Evolutionary conservation across 2,113 vertebrate genomes (phyloP).

Genomic region (Tupaia chinensis): DNA sequence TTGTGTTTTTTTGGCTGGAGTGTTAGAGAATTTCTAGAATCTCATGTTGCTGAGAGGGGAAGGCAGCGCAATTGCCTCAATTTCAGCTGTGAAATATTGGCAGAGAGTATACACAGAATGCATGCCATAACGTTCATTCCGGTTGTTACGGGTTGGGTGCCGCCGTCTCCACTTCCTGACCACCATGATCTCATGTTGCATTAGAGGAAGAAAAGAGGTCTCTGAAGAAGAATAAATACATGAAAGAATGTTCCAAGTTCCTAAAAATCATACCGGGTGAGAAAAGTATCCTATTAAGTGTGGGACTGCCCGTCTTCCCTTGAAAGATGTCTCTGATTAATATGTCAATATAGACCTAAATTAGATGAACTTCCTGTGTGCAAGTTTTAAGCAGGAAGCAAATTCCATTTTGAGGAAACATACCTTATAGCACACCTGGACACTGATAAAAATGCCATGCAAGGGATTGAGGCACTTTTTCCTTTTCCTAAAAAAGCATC

Average conservation of each 20-base stretch:
- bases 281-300: not conserved
- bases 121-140: not conserved
- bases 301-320: not conserved
- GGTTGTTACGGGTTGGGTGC: not conserved
- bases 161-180: not conserved
- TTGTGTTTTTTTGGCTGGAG: not conserved
- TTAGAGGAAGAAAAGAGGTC: not conserved
- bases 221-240: not conserved
- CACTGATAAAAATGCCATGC: not conserved
- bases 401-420: not conserved
- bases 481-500: not conserved
- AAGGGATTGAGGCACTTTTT: not conserved
- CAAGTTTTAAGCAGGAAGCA: not conserved
- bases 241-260: not conserved
- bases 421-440: not conserved
- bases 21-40: not conserved
- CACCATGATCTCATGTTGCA: too few relatives aligned
- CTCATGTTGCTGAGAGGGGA: not conserved
- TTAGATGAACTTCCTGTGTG: not conserved
- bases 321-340: not conserved
- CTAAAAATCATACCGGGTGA: not conserved
- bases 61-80: not conserved
- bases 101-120: not conserved
- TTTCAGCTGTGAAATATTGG: not conserved
- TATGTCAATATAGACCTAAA: not conserved